Conservation (phyloP, 2,797 vertebrate species). For the Platyrinchus mystaceus region DNA sequence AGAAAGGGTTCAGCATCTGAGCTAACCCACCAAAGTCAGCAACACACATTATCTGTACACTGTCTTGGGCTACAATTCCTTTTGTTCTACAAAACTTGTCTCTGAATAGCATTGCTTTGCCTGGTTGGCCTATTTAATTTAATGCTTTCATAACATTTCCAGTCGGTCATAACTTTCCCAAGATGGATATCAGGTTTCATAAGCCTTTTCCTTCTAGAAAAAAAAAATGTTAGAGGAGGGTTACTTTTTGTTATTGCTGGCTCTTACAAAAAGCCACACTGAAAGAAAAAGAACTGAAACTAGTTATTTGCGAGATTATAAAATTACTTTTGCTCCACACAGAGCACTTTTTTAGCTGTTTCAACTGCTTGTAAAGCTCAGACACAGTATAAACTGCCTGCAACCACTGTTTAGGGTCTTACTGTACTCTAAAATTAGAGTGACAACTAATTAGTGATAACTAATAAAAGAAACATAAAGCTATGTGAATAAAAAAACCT, state of each 20-base stretch:
- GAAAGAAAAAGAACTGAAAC: not conserved
- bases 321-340: not conserved
- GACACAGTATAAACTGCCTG: not conserved
- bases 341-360: not conserved
- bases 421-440: accelerated
- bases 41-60: accelerated
- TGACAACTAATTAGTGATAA: not conserved
- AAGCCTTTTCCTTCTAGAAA: not conserved
- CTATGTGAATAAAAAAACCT: accelerated
- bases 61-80: not conserved
- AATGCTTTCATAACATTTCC: not conserved
- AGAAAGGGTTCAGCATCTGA: not conserved
- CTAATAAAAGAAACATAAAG: not conserved
- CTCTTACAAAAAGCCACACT: not conserved
- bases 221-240: not conserved
- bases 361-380: not conserved
- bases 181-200: not conserved
- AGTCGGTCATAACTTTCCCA: not conserved
- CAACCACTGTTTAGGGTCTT: not conserved
- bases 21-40: not conserved
- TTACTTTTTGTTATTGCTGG: not conserved
- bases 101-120: not conserved
- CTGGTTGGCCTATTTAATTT: not conserved
- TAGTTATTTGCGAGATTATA: not conserved
- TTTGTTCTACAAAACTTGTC: not conserved